phyloP scores from a whole-genome alignment of 2,113 vertebrate genomes.

The Myrmophylax atrothorax region DNA sequence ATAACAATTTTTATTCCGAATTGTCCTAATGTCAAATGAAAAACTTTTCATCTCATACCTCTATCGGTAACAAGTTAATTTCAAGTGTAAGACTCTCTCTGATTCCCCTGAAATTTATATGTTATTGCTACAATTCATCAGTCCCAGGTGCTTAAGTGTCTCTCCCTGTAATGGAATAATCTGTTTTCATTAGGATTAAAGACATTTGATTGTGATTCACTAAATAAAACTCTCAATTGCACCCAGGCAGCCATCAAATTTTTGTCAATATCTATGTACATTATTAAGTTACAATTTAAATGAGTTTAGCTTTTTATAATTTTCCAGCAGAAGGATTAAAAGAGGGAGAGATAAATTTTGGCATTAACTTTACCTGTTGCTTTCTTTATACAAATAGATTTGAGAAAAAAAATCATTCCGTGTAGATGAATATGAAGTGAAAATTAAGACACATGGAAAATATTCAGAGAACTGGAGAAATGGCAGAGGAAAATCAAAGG shows the following conservation, averaged over 20 bases:
- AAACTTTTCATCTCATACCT: not conserved
- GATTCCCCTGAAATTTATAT: not conserved
- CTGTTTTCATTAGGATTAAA: not conserved
- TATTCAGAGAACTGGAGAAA: not conserved
- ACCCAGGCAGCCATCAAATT: not conserved
- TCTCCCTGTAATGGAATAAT: not conserved
- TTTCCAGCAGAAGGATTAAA: not conserved
- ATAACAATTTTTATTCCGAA: not conserved
- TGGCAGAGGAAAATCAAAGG: not conserved
- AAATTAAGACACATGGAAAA: not conserved
- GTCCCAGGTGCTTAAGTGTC: not conserved
- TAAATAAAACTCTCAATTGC: not conserved
- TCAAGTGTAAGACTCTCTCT: not conserved
- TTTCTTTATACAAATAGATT: not conserved
- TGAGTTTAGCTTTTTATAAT: not conserved
- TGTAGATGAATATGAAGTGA: not conserved
- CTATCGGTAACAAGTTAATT: not conserved
- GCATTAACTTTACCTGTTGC: not conserved
- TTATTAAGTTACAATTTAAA: not conserved
- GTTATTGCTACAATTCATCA: not conserved
- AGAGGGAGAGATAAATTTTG: not conserved
- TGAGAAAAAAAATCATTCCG: not conserved
- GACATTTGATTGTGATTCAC: not conserved
- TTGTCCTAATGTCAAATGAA: not conserved
- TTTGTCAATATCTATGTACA: not conserved